A percentile compares a stretch with the other conserved stretches of the same genome.
Conservation (phyloP, 1,140 invertebrate genomes). For the Archivesica marissinica region DNA sequence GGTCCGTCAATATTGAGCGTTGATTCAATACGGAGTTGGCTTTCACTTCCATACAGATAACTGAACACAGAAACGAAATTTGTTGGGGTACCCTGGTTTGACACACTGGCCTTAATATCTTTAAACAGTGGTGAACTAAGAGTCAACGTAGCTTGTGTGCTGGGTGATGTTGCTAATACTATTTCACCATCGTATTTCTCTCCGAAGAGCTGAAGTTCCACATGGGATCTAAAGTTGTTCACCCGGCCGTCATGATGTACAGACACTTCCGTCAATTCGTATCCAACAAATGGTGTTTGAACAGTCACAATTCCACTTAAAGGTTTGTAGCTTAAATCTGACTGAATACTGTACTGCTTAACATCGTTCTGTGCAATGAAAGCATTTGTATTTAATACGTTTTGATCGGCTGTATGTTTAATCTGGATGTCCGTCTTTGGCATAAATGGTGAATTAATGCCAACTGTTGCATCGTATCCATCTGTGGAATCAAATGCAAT, state of each 20-base stretch:
- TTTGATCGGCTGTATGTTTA: background rate
- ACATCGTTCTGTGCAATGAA: background rate
- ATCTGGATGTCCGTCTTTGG: slow-evolving; percentile 11
- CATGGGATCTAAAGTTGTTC: background rate
- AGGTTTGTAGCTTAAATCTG: slow-evolving; percentile 10
- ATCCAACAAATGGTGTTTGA: slow-evolving; percentile 8
- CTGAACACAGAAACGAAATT: background rate
- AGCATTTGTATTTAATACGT: background rate
- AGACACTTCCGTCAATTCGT: background rate
- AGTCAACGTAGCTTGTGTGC: background rate
- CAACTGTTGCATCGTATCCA: background rate
- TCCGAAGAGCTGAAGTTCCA: background rate
- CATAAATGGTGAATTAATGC: background rate
- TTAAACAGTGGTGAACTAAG: background rate
- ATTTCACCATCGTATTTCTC: slow-evolving; percentile 16
- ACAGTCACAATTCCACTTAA: background rate
- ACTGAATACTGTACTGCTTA: slow-evolving; percentile 7
- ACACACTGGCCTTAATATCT: background rate
- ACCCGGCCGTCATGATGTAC: background rate
- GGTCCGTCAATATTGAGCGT: background rate
- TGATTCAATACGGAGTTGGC: background rate
- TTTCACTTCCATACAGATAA: background rate
- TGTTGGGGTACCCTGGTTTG: background rate
- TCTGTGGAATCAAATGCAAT: slow-evolving; percentile 22
- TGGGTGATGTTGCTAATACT: background rate